Conservation (phyloP, 2,797 vertebrate genomes). For the Microcaecilia unicolor region DNA sequence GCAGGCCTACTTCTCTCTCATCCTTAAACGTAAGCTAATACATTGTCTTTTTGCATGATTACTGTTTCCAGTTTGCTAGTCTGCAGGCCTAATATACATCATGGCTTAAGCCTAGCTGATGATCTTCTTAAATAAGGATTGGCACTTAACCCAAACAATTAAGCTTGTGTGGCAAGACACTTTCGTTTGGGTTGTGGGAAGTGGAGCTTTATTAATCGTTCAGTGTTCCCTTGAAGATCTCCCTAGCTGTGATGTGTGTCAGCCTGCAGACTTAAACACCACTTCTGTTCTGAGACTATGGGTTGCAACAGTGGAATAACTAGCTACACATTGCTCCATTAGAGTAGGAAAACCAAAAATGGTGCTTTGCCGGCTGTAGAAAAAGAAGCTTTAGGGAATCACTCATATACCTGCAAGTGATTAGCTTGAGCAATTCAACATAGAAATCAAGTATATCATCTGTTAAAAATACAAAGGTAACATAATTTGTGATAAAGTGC, state of each 20-base stretch:
- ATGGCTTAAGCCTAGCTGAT: too few relatives aligned
- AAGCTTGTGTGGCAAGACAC: neutral
- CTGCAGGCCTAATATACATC: slow-evolving; percentile 56
- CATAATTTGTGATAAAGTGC: too few relatives aligned
- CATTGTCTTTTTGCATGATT: slow-evolving; percentile 82
- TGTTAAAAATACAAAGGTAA: too few relatives aligned
- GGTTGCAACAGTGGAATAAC: slow-evolving; percentile 38
- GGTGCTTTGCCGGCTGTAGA: slow-evolving; percentile 14
- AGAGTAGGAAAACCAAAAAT: slow-evolving; percentile 14
- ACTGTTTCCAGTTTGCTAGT: slow-evolving; percentile 55
- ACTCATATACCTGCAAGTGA: slow-evolving; percentile 13
- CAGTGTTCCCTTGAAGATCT: slow-evolving; percentile 3
- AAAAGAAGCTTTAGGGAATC: slow-evolving; percentile 11
- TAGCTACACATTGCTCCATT: slow-evolving; percentile 23
- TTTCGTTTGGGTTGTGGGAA: neutral
- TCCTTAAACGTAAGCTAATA: slow-evolving; percentile 21
- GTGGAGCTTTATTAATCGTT: too few relatives aligned
- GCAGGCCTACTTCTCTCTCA: slow-evolving; percentile 29
- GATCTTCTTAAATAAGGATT: too few relatives aligned
- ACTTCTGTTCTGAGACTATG: slow-evolving; percentile 66
- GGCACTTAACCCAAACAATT: neutral
- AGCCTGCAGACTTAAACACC: slow-evolving; percentile 57
- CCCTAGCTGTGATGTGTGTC: slow-evolving; percentile 50
- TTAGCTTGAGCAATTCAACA: neutral
- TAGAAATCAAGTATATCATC: too few relatives aligned